These are phyloP conservation scores for Oopsacas minuta DNA, from an alignment of 37 sponge, comb jelly and placozoan species.

Conservation along the genomic window DNA sequence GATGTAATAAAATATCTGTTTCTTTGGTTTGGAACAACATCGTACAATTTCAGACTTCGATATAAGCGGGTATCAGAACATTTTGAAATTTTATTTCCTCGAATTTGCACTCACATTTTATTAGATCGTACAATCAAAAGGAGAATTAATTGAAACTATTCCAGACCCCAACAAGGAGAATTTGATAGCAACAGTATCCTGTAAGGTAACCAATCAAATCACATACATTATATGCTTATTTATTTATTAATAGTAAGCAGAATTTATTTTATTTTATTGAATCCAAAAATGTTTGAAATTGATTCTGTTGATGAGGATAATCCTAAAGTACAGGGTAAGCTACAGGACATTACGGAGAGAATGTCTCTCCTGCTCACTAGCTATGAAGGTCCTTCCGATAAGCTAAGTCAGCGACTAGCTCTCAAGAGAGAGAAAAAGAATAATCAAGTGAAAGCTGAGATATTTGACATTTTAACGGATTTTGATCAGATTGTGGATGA, in stretches of 20 bases:
- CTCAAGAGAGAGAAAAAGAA: neutral
- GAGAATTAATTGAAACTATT: constrained; percentile 24
- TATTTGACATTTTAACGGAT: neutral
- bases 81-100: too few relatives aligned
- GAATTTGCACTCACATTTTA: too few relatives aligned
- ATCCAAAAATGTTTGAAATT: neutral
- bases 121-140: constrained; percentile 39
- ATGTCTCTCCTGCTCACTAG: constrained; percentile 4
- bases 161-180: constrained; percentile 67
- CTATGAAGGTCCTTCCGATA: neutral
- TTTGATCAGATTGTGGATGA: constrained; percentile 1
- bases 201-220: constrained; percentile 34
- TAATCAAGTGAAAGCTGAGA: neutral
- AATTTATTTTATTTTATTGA: neutral
- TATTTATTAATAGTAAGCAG: neutral
- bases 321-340: neutral
- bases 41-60: too few relatives aligned
- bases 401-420: neutral
- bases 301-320: neutral
- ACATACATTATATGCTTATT: neutral
- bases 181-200: constrained; percentile 73
- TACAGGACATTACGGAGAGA: neutral
- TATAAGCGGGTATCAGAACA: too few relatives aligned
- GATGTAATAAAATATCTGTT: too few relatives aligned
- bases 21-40: too few relatives aligned